phyloP scores from a whole-genome alignment of 1,140 invertebrate genomes.

The Scaptodrosophila lebanonensis region DNA sequence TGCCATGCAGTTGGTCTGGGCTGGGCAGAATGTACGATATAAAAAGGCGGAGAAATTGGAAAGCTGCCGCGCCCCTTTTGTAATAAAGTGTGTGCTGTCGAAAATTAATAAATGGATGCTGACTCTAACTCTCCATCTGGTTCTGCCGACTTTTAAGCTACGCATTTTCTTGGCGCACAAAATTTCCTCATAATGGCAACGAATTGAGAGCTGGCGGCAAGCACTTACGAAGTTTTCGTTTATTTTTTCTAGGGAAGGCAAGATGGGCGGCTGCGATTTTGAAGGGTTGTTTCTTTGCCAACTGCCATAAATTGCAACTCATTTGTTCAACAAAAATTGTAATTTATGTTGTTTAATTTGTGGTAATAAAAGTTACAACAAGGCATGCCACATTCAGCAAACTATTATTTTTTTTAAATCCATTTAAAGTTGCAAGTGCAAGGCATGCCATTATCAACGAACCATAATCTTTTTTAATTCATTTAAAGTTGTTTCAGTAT shows the following conservation, averaged over 20 bases:
- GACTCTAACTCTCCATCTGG: conserved; percentile 9
- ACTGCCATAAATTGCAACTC: conserved; percentile 49
- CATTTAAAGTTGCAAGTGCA: neutral
- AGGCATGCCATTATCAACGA: neutral
- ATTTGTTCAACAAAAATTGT: conserved; percentile 16
- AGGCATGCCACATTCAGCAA: neutral
- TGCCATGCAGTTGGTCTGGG: neutral
- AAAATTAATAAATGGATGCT: conserved; percentile 66
- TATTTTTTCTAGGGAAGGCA: neutral
- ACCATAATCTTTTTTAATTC: too few species aligned
- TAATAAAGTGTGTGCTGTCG: conserved; percentile 45
- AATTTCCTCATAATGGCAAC: conserved; percentile 35
- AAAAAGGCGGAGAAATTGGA: conserved; percentile 40
- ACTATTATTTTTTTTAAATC: too few species aligned
- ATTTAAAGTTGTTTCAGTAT: too few species aligned
- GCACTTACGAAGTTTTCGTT: conserved; percentile 14
- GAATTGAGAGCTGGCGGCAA: conserved; percentile 19
- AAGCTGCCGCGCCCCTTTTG: conserved; percentile 41
- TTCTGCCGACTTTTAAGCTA: conserved; percentile 19
- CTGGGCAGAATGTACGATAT: too few species aligned
- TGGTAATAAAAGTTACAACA: conserved; percentile 20
- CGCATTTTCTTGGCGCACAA: conserved; percentile 32
- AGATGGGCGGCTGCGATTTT: too few species aligned
- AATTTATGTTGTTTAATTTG: conserved; percentile 42
- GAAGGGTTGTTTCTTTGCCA: conserved; percentile 25